These are phyloP conservation scores for Archivesica marissinica DNA, from an alignment of 1,140 invertebrate genomes.

Conservation along the genomic window DNA sequence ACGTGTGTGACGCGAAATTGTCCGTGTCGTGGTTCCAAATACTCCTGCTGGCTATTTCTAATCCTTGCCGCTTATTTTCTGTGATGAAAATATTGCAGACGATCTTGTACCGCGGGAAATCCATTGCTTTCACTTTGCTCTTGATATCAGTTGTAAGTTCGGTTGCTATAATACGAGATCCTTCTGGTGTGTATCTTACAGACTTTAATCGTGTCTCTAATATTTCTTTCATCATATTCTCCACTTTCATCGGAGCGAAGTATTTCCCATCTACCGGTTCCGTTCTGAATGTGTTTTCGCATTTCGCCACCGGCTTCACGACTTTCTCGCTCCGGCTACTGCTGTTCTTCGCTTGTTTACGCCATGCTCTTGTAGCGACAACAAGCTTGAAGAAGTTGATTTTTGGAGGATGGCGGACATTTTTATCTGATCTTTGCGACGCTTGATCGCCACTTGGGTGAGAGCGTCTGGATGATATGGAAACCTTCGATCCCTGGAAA, in stretches of 20 bases:
- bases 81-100: conserved; percentile 72
- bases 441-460: conserved; percentile 42
- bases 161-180: conserved; percentile 35
- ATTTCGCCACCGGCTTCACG: conserved; percentile 16
- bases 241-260: conserved; percentile 43
- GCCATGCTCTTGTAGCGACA: conserved; percentile 52
- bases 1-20: conserved; percentile 73
- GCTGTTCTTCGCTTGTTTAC: conserved; percentile 11
- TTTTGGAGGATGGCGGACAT: conserved; percentile 23
- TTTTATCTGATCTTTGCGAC: conserved; percentile 37
- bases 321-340: neutral
- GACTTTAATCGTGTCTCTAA: conserved; percentile 55
- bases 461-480: conserved; percentile 6
- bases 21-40: conserved; percentile 74
- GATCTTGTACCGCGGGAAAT: conserved; percentile 74
- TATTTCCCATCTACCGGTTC: conserved; percentile 61
- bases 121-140: conserved; percentile 69
- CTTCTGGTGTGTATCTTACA: conserved; percentile 55
- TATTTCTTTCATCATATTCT: conserved; percentile 65
- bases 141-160: conserved; percentile 70
- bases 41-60: conserved; percentile 73
- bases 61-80: conserved; percentile 72
- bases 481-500: conserved; percentile 58
- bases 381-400: conserved; percentile 58
- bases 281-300: conserved; percentile 63